Evolutionary conservation across 1,140 invertebrate genomes (phyloP), one percentile per base, ranked within the genome.

Genomic region (Drosophila tsacasi): DNA sequence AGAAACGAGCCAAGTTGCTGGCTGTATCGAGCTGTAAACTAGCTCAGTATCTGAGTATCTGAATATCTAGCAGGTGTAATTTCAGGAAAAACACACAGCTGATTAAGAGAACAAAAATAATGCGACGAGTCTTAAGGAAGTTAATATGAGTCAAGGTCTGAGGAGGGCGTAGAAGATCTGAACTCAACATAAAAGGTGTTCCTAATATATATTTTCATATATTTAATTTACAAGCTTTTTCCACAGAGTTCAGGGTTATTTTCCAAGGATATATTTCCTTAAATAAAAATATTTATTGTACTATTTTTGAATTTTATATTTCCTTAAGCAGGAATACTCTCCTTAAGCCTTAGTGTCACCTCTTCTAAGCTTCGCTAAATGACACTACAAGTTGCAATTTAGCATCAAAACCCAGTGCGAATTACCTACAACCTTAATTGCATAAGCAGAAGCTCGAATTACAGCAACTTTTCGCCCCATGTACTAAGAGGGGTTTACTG

Each of bases 21-120:
- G 71, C 69, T 76, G 79, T 57, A 59, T 58, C 69, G 32, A 10
- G 25, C 25, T 50, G 47, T 50, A 50, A 50, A 50, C 47, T n/a
- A 50, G 8, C 46, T 17, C 23, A 21, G 25, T 25, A 35, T 37
- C 12, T 5, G 12, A 15, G 21, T 47, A 47, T 47, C 44, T 21
- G 21, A 25, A 21, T 46, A 47, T 25, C 46, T 49, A 25, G 23
- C 30, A 35, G 50, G 27, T 54, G 50, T 35, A 32, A 54, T 54
- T 54, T 54, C 50, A 15, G 50, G 6, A 6, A 13, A 30, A 52
- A 52, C n/a, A 52, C 49, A 30, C 49, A 13, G 49, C 23, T n/a
- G 25, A 49, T 25, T 15, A 12, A 12, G 27, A 23, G 7, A 50
- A n/a, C 21, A 15, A 23, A n/a, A 19, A 13, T 2, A 1, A 13